A percentile compares a stretch with the other conserved stretches of the same genome.
Evolutionary conservation across 2,888 invertebrate genomes (phyloP).

Genomic region (Drosophila differens): DNA sequence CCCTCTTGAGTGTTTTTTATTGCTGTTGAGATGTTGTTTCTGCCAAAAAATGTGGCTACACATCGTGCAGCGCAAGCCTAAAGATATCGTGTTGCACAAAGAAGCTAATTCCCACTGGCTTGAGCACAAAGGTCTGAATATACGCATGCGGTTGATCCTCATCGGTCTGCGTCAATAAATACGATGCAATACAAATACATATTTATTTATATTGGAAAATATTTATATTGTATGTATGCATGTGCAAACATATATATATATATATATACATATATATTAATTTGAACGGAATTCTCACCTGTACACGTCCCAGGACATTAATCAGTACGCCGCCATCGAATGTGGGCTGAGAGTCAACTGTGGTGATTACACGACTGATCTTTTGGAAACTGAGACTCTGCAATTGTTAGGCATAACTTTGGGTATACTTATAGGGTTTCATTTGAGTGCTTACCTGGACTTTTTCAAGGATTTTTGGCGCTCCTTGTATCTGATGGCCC

Average conservation of each 20-base stretch:
- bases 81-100: slow-evolving; percentile 98
- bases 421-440: background rate
- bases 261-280: background rate
- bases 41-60: slow-evolving; percentile 85
- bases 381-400: slow-evolving; percentile 96
- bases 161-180: slow-evolving; percentile 90
- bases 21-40: slow-evolving; percentile 23
- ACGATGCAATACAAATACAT: slow-evolving; percentile 20
- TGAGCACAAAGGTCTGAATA: slow-evolving; percentile 96
- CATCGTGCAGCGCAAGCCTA: slow-evolving; percentile 95
- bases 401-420: slow-evolving; percentile 79
- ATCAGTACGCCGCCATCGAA: slow-evolving; percentile 98
- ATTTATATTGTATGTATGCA: background rate
- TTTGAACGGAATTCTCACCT: slow-evolving; percentile 88
- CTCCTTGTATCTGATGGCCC: slow-evolving; percentile 96
- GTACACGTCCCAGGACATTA: slow-evolving; percentile 97
- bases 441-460: slow-evolving; percentile 89
- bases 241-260: background rate
- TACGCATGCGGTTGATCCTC: slow-evolving; percentile 97
- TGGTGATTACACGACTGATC: slow-evolving; percentile 95
- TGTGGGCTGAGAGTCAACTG: slow-evolving; percentile 98
- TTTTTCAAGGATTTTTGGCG: slow-evolving; percentile 97
- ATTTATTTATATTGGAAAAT: slow-evolving; percentile 6
- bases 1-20: slow-evolving; percentile 38
- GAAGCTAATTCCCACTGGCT: slow-evolving; percentile 94